These are phyloP conservation scores for Serilophus lunatus DNA, from an alignment of 2,113 vertebrate genomes.

Conservation along the genomic window DNA sequence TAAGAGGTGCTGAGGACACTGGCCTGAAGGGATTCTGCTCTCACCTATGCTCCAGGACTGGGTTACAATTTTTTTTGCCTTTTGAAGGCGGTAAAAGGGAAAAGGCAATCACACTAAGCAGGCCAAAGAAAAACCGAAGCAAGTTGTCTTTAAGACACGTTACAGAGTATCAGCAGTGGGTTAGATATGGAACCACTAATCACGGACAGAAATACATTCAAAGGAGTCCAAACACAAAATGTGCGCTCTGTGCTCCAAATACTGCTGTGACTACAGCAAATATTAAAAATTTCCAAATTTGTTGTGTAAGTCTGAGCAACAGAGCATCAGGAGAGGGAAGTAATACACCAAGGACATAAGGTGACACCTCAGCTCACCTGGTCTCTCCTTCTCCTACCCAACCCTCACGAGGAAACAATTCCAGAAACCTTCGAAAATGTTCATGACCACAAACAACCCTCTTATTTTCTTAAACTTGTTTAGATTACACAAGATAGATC, in stretches of 20 bases:
- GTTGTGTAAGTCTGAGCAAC: background rate
- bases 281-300: background rate
- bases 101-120: background rate
- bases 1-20: background rate
- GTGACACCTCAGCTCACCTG: fast-evolving
- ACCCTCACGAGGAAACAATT: background rate
- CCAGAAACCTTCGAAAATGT: background rate
- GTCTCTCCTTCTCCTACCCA: background rate
- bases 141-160: background rate
- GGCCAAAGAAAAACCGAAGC: background rate
- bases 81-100: background rate
- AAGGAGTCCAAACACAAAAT: background rate
- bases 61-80: background rate
- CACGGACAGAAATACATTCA: background rate
- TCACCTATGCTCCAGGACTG: background rate
- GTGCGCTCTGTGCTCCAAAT: background rate
- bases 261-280: background rate
- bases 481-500: constrained; percentile 13
- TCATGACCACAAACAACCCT: background rate
- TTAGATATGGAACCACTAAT: background rate
- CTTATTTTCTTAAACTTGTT: constrained; percentile 6
- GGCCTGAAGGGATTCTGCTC: background rate
- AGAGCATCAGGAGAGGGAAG: background rate
- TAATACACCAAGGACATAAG: background rate
- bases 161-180: background rate